A percentile compares a stretch with the other conserved stretches of the same genome.
Evolutionary conservation across 1,140 invertebrate genomes (phyloP).

Genomic region (Uloborus diversus): DNA sequence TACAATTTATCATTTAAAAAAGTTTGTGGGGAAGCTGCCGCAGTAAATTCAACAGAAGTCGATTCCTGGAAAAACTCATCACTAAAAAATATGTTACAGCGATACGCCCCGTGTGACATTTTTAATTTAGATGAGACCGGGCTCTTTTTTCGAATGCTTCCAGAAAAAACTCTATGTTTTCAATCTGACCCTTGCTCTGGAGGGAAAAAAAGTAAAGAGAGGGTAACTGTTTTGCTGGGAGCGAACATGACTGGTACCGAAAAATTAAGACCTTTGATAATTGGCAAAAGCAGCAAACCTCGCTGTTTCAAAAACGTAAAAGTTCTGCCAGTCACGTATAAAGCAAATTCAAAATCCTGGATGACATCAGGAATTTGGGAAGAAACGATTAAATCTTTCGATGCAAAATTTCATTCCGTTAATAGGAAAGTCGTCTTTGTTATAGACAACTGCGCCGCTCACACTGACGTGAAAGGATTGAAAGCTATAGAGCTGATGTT

Average conservation of each 20-base stretch:
- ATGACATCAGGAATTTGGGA: neutral
- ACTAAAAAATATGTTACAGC: neutral
- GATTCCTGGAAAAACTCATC: neutral
- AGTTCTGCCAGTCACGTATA: neutral
- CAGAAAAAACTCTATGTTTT: neutral
- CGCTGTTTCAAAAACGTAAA: constrained; percentile 5
- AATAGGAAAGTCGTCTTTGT: neutral
- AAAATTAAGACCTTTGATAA: neutral
- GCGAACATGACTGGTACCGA: neutral
- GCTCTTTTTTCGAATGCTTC: neutral
- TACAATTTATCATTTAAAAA: neutral
- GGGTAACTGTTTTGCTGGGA: neutral
- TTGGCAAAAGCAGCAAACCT: neutral
- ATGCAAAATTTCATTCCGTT: neutral
- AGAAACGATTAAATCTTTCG: neutral
- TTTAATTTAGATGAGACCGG: constrained; percentile 22
- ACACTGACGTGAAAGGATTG: neutral
- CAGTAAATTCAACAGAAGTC: neutral
- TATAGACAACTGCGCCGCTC: neutral
- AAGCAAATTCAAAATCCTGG: constrained; percentile 4
- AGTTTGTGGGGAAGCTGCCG: neutral
- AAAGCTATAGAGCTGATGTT: neutral
- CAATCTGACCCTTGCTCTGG: neutral
- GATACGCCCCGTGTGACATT: neutral
- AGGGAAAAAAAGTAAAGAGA: neutral